Evolutionary conservation across 2,888 invertebrate genomes (phyloP).

Genomic region (Fragum sueziense): DNA sequence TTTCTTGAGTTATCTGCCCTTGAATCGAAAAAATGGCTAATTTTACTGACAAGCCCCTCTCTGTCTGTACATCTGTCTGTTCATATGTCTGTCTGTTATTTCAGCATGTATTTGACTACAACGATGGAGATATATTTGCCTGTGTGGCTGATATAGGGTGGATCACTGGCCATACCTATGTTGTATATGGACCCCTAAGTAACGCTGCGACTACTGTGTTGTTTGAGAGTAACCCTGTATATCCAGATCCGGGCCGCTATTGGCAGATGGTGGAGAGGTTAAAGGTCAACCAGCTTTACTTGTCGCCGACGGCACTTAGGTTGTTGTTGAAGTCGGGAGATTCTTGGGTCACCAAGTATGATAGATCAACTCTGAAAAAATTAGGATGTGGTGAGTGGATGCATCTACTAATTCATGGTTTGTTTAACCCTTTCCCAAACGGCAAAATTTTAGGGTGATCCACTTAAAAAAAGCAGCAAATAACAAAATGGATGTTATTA

Average conservation of each 20-base stretch:
- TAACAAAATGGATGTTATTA: no score
- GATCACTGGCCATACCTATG: constrained; percentile 83
- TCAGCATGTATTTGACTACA: constrained; percentile 83
- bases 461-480: no score
- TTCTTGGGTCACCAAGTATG: constrained; percentile 82
- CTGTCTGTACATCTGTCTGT: no score
- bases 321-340: constrained; percentile 83
- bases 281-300: constrained; percentile 83
- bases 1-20: no score
- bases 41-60: no score
- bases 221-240: constrained; percentile 84
- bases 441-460: no score
- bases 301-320: constrained; percentile 84
- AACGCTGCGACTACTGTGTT: constrained; percentile 84
- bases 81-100: no score
- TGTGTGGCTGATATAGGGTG: constrained; percentile 85
- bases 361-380: constrained; percentile 82
- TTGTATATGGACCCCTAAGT: constrained; percentile 84
- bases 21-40: no score
- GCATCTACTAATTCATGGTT: no score
- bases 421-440: no score
- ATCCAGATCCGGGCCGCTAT: constrained; percentile 84
- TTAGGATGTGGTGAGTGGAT: constrained; percentile 65
- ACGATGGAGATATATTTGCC: constrained; percentile 82
- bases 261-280: constrained; percentile 84